phyloP scores from a whole-genome alignment of 2,113 vertebrate species.

The Murina feae region DNA sequence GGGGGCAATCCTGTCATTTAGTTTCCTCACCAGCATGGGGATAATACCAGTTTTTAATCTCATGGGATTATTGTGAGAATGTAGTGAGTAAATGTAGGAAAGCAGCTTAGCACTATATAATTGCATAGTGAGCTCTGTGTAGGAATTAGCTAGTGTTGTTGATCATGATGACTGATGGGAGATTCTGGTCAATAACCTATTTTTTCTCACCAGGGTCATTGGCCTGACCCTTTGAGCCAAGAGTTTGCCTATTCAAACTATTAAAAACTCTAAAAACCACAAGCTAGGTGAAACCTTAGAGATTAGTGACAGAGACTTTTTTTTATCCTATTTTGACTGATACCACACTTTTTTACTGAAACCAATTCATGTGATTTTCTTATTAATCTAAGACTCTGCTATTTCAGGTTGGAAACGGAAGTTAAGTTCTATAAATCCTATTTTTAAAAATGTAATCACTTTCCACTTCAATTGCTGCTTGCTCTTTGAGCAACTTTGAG shows the following conservation, averaged over 20 bases:
- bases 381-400: neutral
- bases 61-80: neutral
- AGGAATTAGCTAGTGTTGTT: no score
- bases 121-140: neutral
- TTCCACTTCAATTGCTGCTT: neutral
- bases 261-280: neutral
- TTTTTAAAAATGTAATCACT: neutral
- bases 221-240: neutral
- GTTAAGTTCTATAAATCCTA: neutral
- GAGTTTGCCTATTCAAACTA: neutral
- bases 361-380: neutral
- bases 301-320: neutral
- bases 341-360: constrained; percentile 2
- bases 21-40: neutral
- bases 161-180: neutral
- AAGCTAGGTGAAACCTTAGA: neutral
- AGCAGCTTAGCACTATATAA: neutral
- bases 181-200: neutral
- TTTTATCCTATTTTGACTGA: neutral
- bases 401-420: neutral
- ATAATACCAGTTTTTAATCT: neutral
- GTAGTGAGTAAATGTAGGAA: neutral
- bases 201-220: neutral
- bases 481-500: neutral
- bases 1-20: neutral